phyloP scores from a whole-genome alignment of 2,113 vertebrate genomes.

The Dasyornis broadbenti region DNA sequence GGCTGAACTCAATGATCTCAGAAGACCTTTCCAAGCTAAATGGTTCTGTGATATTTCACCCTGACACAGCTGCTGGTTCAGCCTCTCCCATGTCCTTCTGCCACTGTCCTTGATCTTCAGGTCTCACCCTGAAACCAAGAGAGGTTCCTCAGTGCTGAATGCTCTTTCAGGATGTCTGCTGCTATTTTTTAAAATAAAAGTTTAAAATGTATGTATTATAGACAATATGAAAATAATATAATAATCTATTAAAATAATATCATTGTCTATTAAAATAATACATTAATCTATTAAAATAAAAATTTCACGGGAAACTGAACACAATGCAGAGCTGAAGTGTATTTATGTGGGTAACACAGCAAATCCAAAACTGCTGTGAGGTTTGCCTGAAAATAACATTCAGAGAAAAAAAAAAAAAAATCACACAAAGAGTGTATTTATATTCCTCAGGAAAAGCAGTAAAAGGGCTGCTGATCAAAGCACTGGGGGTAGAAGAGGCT shows the following conservation, averaged over 20 bases:
- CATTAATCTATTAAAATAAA: too few relatives aligned
- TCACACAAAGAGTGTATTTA: background rate
- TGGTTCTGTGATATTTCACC: background rate
- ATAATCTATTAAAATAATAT: background rate
- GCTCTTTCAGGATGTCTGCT: background rate
- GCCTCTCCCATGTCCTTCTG: rapidly evolving
- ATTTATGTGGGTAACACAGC: background rate
- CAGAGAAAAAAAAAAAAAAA: background rate
- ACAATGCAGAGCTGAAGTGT: background rate
- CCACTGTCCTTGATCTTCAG: background rate
- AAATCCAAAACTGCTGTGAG: background rate
- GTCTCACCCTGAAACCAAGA: background rate
- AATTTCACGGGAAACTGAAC: background rate
- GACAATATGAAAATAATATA: too few relatives aligned
- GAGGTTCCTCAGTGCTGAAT: background rate
- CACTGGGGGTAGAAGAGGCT: background rate
- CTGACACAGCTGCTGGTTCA: background rate
- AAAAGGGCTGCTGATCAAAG: background rate
- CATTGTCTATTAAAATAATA: too few relatives aligned
- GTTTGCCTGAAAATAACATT: background rate
- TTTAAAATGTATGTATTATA: background rate
- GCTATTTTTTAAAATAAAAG: background rate
- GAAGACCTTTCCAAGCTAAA: background rate
- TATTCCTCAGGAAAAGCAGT: background rate
- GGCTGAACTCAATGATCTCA: background rate